Evolutionary conservation across 2,797 vertebrate genomes (phyloP).

Genomic region (Cryptoprocta ferox): DNA sequence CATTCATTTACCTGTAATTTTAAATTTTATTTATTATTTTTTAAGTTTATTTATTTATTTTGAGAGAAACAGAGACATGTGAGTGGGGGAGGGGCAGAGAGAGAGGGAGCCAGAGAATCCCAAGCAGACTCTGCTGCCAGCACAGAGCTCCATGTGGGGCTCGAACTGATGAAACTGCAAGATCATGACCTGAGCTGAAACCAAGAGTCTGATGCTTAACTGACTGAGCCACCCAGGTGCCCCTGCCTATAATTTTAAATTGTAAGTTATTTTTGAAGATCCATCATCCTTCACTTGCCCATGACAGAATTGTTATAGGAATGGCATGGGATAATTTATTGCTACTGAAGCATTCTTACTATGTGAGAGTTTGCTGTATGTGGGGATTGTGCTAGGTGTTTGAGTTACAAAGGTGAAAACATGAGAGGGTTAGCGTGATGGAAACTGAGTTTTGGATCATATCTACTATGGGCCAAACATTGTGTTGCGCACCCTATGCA

Average conservation of each 20-base stretch:
- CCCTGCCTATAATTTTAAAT: neutral
- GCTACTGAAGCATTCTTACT: neutral
- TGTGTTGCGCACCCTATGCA: neutral
- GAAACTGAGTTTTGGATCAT: neutral
- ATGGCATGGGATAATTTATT: neutral
- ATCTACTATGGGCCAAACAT: neutral
- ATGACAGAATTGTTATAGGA: neutral
- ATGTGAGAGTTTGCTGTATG: neutral
- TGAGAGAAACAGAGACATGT: no score
- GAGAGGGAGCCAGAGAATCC: no score
- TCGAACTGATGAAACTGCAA: no score
- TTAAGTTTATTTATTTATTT: no score
- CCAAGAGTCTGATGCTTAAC: no score
- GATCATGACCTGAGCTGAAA: no score
- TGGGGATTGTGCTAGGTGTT: neutral
- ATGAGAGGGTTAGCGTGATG: neutral
- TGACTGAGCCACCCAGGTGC: no score
- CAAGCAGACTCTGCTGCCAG: no score
- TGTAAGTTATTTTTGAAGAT: neutral
- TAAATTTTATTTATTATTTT: neutral
- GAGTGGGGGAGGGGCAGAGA: no score
- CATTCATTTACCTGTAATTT: neutral
- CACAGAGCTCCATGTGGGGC: no score
- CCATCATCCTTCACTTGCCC: neutral
- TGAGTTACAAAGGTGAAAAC: neutral